These are phyloP conservation scores for Lethrus apterus DNA, from an alignment of 1,140 invertebrate genomes.

Conservation along the genomic window DNA sequence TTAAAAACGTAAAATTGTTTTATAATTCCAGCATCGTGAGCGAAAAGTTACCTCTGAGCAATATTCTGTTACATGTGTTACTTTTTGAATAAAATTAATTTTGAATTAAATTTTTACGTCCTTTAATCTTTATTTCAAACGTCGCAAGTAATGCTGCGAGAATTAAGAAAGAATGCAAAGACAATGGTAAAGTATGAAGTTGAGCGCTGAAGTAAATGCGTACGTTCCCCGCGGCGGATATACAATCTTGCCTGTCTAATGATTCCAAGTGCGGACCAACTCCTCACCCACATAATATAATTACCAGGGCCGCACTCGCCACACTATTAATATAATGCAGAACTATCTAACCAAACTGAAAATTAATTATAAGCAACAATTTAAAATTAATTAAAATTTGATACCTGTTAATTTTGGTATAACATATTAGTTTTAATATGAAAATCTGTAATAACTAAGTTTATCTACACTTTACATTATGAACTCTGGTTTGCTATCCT, in stretches of 20 bases:
- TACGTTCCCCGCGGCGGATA: conserved; percentile 12
- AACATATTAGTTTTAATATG: too few species aligned
- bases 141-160: background rate
- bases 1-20: too few species aligned
- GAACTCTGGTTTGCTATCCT: too few species aligned
- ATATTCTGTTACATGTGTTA: too few species aligned
- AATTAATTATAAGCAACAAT: background rate
- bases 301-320: background rate
- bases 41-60: too few species aligned
- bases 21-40: too few species aligned
- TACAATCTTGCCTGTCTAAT: conserved; percentile 18
- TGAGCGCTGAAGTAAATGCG: conserved; percentile 14
- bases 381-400: background rate
- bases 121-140: background rate
- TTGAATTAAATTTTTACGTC: too few species aligned
- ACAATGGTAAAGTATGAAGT: conserved; percentile 11
- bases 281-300: conserved; percentile 10
- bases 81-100: too few species aligned
- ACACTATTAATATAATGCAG: background rate
- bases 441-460: too few species aligned
- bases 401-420: too few species aligned
- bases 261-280: conserved; percentile 13
- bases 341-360: background rate
- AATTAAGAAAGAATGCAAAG: conserved; percentile 12
- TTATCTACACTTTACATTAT: too few species aligned